Evolutionary conservation across 2,888 invertebrate species (phyloP).

Genomic region (Phalangium opilio): DNA sequence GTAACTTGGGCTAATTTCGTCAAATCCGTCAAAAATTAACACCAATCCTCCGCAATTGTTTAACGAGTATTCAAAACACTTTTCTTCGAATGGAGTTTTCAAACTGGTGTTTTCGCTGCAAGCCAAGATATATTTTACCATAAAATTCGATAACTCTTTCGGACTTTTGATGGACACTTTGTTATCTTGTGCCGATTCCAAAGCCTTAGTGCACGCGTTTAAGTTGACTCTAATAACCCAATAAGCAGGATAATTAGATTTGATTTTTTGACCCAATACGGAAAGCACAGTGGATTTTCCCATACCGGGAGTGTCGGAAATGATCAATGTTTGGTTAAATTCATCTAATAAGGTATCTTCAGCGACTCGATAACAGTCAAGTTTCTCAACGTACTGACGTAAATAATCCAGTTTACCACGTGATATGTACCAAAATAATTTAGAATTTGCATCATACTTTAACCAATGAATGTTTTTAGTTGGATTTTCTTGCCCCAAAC

Average conservation of each 20-base stretch:
- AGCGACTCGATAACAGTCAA: background rate
- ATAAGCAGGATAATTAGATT: background rate
- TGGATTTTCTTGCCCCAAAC: background rate
- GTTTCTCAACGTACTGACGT: background rate
- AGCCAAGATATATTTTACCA: too few relatives aligned
- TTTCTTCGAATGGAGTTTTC: background rate
- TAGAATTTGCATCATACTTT: background rate
- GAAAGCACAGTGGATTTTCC: constrained; percentile 1
- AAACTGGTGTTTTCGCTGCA: background rate
- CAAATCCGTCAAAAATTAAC: constrained; percentile 1
- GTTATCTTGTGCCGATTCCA: background rate
- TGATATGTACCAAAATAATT: background rate
- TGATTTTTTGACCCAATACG: background rate
- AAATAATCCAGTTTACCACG: background rate
- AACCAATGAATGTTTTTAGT: background rate
- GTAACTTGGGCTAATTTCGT: background rate
- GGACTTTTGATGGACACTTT: background rate
- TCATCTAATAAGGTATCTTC: background rate
- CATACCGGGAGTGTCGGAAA: constrained; percentile 3
- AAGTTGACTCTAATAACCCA: constrained; percentile 1
- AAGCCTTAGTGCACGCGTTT: background rate
- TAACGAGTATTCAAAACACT: background rate
- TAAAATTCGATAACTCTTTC: background rate
- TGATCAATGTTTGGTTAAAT: background rate
- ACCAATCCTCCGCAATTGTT: background rate